phyloP scores from a whole-genome alignment of 2,797 vertebrate species.

The Scomberomorus guttatus region DNA sequence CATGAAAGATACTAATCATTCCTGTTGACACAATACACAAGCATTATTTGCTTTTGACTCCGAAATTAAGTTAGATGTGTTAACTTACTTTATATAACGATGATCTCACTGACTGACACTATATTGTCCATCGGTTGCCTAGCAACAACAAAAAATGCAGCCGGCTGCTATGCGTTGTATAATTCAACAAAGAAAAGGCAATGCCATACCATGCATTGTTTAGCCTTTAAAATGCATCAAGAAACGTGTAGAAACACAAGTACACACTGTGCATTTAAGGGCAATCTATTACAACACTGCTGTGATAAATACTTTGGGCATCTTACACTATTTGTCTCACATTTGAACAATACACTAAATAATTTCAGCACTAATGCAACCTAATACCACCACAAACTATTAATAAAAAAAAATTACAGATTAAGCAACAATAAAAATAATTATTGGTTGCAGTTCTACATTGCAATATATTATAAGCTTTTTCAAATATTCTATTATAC shows the following conservation, averaged over 20 bases:
- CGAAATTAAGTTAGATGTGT: too few species aligned
- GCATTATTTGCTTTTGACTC: too few species aligned
- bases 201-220: slow-evolving; percentile 7
- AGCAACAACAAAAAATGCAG: slow-evolving; percentile 35
- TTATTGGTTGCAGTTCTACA: too few species aligned
- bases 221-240: neutral
- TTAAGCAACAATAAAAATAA: too few species aligned
- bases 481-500: neutral
- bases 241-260: too few species aligned
- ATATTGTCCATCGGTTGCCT: slow-evolving; percentile 23
- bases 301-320: neutral
- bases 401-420: too few species aligned
- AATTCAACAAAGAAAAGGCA: slow-evolving; percentile 5
- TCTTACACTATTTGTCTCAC: neutral
- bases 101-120: neutral
- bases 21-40: neutral
- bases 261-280: neutral
- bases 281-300: neutral
- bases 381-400: neutral
- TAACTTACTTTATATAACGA: neutral
- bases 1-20: neutral
- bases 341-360: neutral
- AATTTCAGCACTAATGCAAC: neutral
- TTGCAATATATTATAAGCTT: too few species aligned
- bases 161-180: slow-evolving; percentile 9